Conservation (phyloP, 2,113 vertebrate genomes). For the Sinocyclocheilus maitianheensis region DNA sequence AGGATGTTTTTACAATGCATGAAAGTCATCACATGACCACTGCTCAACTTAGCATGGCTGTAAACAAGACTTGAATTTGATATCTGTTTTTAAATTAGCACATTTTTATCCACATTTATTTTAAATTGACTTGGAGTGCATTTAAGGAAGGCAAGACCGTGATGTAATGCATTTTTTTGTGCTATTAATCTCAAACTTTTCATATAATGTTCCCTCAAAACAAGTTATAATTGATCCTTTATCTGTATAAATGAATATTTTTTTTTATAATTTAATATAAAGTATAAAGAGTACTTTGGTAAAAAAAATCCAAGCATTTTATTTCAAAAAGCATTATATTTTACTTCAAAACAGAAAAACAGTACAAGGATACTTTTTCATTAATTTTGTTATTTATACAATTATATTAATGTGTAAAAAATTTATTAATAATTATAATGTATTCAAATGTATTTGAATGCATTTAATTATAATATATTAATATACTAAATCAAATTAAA, state of each 20-base stretch:
- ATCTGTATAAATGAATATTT: background rate
- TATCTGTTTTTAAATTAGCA: background rate
- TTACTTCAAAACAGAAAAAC: no score
- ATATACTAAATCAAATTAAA: no score
- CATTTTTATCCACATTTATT: background rate
- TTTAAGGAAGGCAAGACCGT: background rate
- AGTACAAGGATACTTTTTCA: no score
- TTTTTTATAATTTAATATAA: no score
- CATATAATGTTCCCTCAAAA: background rate
- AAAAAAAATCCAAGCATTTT: no score
- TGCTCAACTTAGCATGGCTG: background rate
- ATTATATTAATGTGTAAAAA: no score
- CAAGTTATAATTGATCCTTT: background rate
- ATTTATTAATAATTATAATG: no score
- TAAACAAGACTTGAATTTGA: background rate
- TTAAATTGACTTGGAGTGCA: background rate
- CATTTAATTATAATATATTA: no score
- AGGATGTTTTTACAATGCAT: conserved; percentile 4
- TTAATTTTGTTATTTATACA: no score
- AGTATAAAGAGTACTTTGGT: no score
- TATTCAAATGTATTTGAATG: no score
- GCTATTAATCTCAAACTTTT: background rate
- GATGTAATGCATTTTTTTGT: background rate
- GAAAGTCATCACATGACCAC: conserved; percentile 5
- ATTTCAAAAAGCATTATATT: no score